phyloP scores from a whole-genome alignment of 2,797 vertebrate genomes.

The Mormyrops boulengeri region DNA sequence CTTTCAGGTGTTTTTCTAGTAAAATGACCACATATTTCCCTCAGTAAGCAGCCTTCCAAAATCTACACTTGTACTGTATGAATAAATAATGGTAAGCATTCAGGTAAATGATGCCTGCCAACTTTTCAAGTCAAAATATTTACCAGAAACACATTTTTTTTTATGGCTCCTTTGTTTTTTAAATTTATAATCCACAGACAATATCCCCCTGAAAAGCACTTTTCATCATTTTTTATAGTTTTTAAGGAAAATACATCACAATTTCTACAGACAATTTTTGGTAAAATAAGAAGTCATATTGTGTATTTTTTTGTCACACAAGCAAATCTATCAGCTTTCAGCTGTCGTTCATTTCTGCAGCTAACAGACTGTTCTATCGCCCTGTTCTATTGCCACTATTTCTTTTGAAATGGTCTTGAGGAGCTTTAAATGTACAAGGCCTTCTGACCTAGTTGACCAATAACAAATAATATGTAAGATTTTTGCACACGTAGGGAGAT shows the following conservation, averaged over 20 bases:
- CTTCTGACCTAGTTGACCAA: not conserved
- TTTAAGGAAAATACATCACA: not conserved
- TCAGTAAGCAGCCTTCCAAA: not conserved
- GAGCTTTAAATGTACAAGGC: not conserved
- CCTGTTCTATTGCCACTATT: too few species aligned
- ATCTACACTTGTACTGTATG: not conserved
- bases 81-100: not conserved
- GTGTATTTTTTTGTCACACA: not conserved
- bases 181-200: not conserved
- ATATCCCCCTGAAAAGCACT: not conserved
- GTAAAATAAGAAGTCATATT: not conserved
- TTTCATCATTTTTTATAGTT: not conserved
- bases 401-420: not conserved
- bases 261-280: not conserved
- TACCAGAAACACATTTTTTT: not conserved
- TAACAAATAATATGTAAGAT: not conserved
- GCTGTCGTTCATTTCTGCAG: not conserved
- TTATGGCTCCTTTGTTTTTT: not conserved
- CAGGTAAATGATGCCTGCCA: not conserved
- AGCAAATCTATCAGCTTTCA: not conserved
- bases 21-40: not conserved
- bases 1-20: not conserved
- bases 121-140: not conserved
- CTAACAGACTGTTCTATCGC: not conserved
- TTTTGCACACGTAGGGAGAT: not conserved